Conservation (phyloP, 2,888 invertebrate genomes). For the Thereva unica region DNA sequence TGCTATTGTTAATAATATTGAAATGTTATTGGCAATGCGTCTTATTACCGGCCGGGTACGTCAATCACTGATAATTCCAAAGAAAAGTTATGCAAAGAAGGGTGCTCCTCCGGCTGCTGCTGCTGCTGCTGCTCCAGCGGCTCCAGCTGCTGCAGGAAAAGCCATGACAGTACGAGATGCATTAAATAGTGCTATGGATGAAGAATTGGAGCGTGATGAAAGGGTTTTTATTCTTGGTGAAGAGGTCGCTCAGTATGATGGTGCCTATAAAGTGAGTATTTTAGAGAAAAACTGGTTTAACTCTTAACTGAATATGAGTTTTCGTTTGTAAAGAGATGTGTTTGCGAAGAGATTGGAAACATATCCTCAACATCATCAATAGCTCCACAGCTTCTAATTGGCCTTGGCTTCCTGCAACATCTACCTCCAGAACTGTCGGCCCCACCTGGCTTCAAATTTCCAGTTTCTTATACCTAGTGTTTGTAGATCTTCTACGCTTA, state of each 20-base stretch:
- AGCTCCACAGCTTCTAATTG: too few species aligned
- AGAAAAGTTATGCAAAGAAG: slow-evolving; percentile 46
- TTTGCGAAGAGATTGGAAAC: too few species aligned
- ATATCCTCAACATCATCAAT: too few species aligned
- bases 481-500: too few species aligned
- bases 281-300: too few species aligned
- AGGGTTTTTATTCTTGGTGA: slow-evolving; percentile 90
- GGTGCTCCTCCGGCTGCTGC: slow-evolving; percentile 60
- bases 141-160: slow-evolving; percentile 76
- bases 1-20: too few species aligned
- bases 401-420: too few species aligned
- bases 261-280: slow-evolving; percentile 85
- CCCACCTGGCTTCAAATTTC: too few species aligned
- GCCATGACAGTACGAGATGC: slow-evolving; percentile 98
- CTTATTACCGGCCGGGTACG: slow-evolving; percentile 55
- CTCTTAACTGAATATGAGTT: too few species aligned
- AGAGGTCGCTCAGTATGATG: slow-evolving; percentile 98
- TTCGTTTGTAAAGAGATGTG: too few species aligned
- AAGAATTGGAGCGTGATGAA: slow-evolving; percentile 93
- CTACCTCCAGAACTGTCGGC: too few species aligned
- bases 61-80: slow-evolving; percentile 59
- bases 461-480: too few species aligned
- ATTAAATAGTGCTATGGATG: slow-evolving; percentile 92
- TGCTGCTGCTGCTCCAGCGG: slow-evolving; percentile 63
- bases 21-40: slow-evolving; percentile 53